A percentile compares a stretch with the other conserved stretches of the same genome.
phyloP scores from a whole-genome alignment of 2,797 vertebrate genomes.

The Scolopax rusticola region DNA sequence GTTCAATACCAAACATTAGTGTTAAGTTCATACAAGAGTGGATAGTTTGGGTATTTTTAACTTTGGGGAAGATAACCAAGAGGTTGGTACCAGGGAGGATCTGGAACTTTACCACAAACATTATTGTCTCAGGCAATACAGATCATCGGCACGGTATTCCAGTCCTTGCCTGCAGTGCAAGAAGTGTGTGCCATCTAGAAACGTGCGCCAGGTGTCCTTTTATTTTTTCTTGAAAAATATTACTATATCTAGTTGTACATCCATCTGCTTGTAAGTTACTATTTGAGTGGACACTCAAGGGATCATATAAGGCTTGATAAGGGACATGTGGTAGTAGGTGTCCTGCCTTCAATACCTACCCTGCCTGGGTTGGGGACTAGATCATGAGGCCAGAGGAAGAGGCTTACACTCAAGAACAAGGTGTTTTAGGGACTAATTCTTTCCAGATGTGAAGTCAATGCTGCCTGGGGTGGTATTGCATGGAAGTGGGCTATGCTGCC shows the following conservation, averaged over 20 bases:
- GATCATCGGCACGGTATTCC: accelerated
- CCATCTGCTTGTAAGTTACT: neutral
- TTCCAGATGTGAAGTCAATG: neutral
- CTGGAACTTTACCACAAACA: neutral
- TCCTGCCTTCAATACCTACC: neutral
- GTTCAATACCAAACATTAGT: neutral
- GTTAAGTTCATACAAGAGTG: neutral
- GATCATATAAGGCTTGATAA: neutral
- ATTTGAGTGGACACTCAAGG: neutral
- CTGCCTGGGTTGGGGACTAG: neutral
- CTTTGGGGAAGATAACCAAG: neutral
- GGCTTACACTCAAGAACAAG: neutral
- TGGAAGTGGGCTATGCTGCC: accelerated
- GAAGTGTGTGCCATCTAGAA: neutral
- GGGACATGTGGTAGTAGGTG: neutral
- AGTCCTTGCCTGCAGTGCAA: neutral
- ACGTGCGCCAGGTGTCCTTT: neutral
- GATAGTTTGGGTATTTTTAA: neutral
- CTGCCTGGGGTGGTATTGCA: neutral
- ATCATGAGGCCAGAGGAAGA: neutral
- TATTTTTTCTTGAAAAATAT: neutral
- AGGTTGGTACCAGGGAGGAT: neutral
- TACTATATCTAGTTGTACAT: neutral
- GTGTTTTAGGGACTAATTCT: neutral
- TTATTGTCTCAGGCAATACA: neutral